These are phyloP conservation scores for Gymnoscelis rufifasciata DNA, from an alignment of 2,888 invertebrate species.

Conservation along the genomic window DNA sequence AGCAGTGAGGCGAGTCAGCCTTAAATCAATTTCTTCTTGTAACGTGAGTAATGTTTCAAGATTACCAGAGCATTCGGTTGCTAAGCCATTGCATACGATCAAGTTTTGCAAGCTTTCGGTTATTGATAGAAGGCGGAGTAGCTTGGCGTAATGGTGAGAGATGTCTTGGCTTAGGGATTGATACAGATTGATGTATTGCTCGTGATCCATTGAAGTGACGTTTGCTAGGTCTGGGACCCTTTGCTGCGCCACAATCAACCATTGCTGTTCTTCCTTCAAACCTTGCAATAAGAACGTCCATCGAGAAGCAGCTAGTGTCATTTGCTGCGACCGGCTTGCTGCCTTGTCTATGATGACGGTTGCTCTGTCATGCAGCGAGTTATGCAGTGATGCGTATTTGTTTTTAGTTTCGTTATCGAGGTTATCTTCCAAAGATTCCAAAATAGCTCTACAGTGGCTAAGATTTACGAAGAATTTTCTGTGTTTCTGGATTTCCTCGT, in stretches of 20 bases:
- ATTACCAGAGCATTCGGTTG: constrained; percentile 85
- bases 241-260: constrained; percentile 91
- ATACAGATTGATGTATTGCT: constrained; percentile 90
- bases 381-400: constrained; percentile 85
- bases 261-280: constrained; percentile 89
- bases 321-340: constrained; percentile 87
- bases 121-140: constrained; percentile 84
- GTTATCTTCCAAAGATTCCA: constrained; percentile 91
- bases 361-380: constrained; percentile 87
- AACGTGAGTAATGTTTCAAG: constrained; percentile 85
- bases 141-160: constrained; percentile 87
- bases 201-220: constrained; percentile 90
- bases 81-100: constrained; percentile 85
- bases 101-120: constrained; percentile 86
- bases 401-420: constrained; percentile 88
- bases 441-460: constrained; percentile 90
- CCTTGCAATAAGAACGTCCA: constrained; percentile 90
- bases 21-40: constrained; percentile 86
- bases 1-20: constrained; percentile 83
- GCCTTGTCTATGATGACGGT: constrained; percentile 88
- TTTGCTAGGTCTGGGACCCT: constrained; percentile 88
- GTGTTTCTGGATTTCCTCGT: constrained; percentile 93
- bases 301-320: constrained; percentile 90
- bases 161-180: constrained; percentile 89
- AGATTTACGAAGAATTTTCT: constrained; percentile 93